phyloP scores from a whole-genome alignment of 2,888 invertebrate genomes.

The Eilema caniola region DNA sequence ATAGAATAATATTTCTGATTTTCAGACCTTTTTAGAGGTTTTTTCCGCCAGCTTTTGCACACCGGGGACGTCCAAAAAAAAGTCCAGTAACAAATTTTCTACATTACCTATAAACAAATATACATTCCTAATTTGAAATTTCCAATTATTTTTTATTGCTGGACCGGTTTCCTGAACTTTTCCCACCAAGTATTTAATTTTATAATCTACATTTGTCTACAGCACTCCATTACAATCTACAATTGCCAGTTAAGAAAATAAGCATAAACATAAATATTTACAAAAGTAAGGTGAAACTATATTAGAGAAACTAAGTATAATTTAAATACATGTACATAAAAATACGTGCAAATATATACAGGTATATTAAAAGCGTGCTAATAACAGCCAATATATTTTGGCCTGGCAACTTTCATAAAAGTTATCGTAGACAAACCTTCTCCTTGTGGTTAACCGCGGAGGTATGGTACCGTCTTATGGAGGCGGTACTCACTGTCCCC shows the following conservation, averaged over 20 bases:
- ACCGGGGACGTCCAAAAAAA: conserved; percentile 90
- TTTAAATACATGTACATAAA: neutral
- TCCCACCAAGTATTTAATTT: neutral
- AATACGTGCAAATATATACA: neutral
- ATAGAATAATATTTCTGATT: conserved; percentile 23
- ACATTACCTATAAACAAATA: conserved; percentile 86
- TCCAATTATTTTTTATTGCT: conserved; percentile 32
- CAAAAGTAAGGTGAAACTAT: neutral
- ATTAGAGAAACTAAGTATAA: neutral
- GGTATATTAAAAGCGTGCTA: neutral
- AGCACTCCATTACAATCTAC: conserved; percentile 45
- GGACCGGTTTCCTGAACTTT: conserved; percentile 41
- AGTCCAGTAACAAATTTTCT: conserved; percentile 93
- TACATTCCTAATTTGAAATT: conserved; percentile 54
- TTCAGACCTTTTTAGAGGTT: conserved; percentile 72
- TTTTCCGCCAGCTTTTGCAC: conserved; percentile 55
- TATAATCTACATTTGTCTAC: conserved; percentile 32
- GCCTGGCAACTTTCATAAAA: conserved; percentile 9
- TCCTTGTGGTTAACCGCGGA: conserved; percentile 68
- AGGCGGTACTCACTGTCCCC: conserved; percentile 51
- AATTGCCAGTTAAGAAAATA: neutral
- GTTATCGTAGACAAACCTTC: conserved; percentile 64
- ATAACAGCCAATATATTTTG: conserved; percentile 16
- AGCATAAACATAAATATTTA: neutral
- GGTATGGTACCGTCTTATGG: conserved; percentile 73